Base-by-base conservation (phyloP, 2,888 invertebrate species). In the Empis livida region DNA sequence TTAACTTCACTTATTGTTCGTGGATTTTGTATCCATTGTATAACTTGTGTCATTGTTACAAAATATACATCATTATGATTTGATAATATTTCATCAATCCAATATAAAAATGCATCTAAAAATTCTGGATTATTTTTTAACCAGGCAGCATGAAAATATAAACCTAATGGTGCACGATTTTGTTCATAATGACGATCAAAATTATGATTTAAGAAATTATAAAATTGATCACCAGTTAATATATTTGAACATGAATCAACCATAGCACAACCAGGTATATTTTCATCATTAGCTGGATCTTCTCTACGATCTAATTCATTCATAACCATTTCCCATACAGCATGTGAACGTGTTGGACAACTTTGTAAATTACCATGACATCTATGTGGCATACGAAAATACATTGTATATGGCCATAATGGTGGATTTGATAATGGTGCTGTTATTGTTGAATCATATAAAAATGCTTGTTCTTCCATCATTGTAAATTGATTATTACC, bases 361-460 rank as follows among this genome's bases (percentile, higher is more conserved):
- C 82, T 88, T 67, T 92, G 92, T 49, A 90, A 72, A 70, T 92
- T 92, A 53, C 92, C 92, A 65, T 92, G 91, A 62, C 94, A 94
- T 51, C 87, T 80, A 69, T 92, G 93, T 0, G 93, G 91, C 88
- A 94, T 91, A 60, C 89, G 82, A 79, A 92, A 94, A 77, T 95
- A 94, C 84, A 96, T 87, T 49, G 95, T 96, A 76, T 96, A 96
- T 4, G 96, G 96, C 96, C 96, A 96, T 55, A 92, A 80, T 45
- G 93, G 93, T 16, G 90, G 90, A 64, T 91, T 89, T 56, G 85
- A 87, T 35, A 92, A 74, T 1, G 92, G 88, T 2, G 92, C 90
- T 0, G 92, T 91, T 65, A 95, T 92, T 44, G 94, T 93, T 40
- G 93, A 92, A 69, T 96, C 95, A 65, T 95, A 96, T 42, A 90